Evolutionary conservation across 92 coral and sea anemone species (phyloP), one percentile per base, ranked within the genome.

Genomic region (Actinernus sp.): DNA sequence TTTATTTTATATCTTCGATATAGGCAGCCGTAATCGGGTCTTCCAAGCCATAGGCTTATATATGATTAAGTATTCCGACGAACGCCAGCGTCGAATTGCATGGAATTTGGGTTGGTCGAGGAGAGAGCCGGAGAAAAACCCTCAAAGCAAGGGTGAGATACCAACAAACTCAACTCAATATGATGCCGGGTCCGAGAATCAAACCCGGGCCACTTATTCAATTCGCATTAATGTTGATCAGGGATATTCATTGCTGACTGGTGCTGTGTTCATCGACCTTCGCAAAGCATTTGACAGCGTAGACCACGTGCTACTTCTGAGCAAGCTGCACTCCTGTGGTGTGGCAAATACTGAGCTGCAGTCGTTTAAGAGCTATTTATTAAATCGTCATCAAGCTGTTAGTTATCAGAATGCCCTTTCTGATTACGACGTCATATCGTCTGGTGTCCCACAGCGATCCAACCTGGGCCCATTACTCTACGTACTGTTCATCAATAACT

Each of bases 401-500:
- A 54, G 39, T 22, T 68, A 24, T 38, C 61, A 50, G 51, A 61
- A 51, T 30, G 49, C 60, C 51, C 23, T 49, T 47, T 73, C 71
- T 14, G 62, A 73, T 19, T 33, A 12, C 37, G 56, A 46, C 26
- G 69, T 50, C 23, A 28, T 73, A 24, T 21, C 31, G 4, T 8
- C 80, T 38, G 70, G 61, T 47, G 71, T 73, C 21, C 80, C 61
- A 10, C 62, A 73, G 31, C 49, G 51, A 27, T 60, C 61, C 22
- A 73, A 58, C 24, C 57, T 60, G 22, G 71, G 80, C 18, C 71
- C 80, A n/a, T 37, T 73, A 11, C 80, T 60, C 8, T 73, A 58
- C 53, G 23, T 73, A 11, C 2, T 60, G 3, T 51, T 45, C 60
- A 26, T 60, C 28, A 60, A 59, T 22, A 52, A 59, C 28, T 47